These are phyloP conservation scores for Hydroisotoma schaefferi DNA, from an alignment of 2,888 invertebrate species.

Conservation along the genomic window DNA sequence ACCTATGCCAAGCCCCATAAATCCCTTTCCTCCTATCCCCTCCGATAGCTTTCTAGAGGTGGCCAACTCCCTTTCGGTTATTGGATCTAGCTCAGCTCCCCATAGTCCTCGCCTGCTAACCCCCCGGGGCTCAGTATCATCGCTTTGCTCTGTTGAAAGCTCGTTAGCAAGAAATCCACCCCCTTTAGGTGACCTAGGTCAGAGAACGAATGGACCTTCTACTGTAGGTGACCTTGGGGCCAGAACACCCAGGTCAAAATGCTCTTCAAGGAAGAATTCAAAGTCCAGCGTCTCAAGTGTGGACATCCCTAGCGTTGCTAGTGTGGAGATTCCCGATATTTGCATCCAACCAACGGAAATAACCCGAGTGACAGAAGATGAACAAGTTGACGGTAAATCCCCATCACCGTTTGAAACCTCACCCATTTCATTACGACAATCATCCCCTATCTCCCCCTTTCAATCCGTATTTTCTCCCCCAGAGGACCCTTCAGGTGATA, in stretches of 20 bases:
- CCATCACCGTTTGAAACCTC: not conserved
- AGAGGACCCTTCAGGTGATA: not conserved
- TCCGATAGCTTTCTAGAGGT: not conserved
- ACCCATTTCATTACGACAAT: not conserved
- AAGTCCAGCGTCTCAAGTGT: slow-evolving; percentile 33
- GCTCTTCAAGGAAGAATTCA: slow-evolving; percentile 25
- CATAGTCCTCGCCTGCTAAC: slow-evolving; percentile 14
- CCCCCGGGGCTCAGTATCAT: slow-evolving; percentile 23
- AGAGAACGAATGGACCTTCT: not conserved
- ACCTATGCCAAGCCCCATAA: slow-evolving; percentile 44
- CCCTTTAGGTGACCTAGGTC: no score
- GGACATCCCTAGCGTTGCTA: slow-evolving; percentile 35
- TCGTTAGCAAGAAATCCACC: slow-evolving; percentile 34
- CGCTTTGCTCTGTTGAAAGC: slow-evolving; percentile 23
- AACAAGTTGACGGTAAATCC: not conserved
- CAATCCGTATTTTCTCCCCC: not conserved
- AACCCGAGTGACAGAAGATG: not conserved
- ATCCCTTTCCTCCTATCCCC: slow-evolving; percentile 18
- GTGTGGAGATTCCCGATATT: slow-evolving; percentile 34
- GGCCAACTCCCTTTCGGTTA: not conserved
- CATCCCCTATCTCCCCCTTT: not conserved
- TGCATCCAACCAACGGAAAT: slow-evolving; percentile 10
- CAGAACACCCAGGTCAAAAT: not conserved
- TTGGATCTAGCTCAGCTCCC: not conserved
- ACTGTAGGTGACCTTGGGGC: not conserved